Percentiles rank a stretch among this genome's conserved stretches.
Conservation (phyloP, 64 coral and sea anemone species). For the Pachyseris speciosa region DNA sequence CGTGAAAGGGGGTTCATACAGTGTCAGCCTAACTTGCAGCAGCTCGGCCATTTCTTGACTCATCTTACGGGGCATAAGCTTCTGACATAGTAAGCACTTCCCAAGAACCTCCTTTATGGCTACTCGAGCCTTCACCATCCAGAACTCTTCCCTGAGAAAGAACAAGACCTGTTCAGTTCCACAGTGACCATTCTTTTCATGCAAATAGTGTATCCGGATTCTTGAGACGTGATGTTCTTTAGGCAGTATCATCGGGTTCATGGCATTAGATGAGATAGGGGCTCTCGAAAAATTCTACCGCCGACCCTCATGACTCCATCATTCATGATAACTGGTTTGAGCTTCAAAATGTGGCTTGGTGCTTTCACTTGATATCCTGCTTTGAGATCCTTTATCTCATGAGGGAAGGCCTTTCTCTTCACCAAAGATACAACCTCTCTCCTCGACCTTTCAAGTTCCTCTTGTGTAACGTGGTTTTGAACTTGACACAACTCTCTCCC, state of each 20-base stretch:
- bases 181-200: slow-evolving; percentile 44
- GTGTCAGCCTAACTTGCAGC: slow-evolving; percentile 50
- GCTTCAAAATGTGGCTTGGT: background rate
- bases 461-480: too few relatives aligned
- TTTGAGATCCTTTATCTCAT: slow-evolving; percentile 12
- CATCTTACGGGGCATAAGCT: background rate
- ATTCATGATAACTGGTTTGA: slow-evolving; percentile 33
- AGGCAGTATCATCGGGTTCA: slow-evolving; percentile 60
- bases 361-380: background rate
- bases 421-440: background rate
- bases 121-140: slow-evolving; percentile 35
- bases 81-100: slow-evolving; percentile 13
- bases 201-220: slow-evolving; percentile 24
- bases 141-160: slow-evolving; percentile 40
- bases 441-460: slow-evolving; percentile 18
- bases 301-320: slow-evolving; percentile 28
- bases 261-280: slow-evolving; percentile 52
- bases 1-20: slow-evolving; percentile 55
- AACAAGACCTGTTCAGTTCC: slow-evolving; percentile 51
- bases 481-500: background rate
- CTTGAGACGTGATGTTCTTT: slow-evolving; percentile 41
- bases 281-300: slow-evolving; percentile 35
- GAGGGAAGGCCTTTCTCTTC: background rate
- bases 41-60: slow-evolving; percentile 71
- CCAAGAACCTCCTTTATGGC: slow-evolving; percentile 32